Evolutionary conservation across 2,797 vertebrate species (phyloP), one percentile per base, ranked within the genome.

Genomic region (Lophius americanus): DNA sequence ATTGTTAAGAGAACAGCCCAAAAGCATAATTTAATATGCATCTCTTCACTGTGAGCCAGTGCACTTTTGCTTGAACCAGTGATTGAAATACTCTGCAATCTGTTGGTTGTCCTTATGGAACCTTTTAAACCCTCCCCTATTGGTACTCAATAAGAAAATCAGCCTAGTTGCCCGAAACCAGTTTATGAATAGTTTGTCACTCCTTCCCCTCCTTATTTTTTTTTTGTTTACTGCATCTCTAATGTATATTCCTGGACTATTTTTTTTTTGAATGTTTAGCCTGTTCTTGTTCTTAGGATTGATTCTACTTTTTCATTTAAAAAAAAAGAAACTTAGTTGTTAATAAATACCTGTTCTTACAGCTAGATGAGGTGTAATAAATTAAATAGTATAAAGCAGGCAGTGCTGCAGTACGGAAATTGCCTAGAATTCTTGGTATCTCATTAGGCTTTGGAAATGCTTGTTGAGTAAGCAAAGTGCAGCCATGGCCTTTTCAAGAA

Each of bases 401-500:
- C 13, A 60, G 47, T 67, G 39, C 67, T 75, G 68, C 63, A 68
- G 74, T 68, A 49, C 60, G 7, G 11, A 61, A 60, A 60, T 79
- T 75, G 55, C 68, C 54, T 53, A 47, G 70, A 82, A 38, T 72
- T 35, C 74, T 82, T 73, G 39, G 71, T 87, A 66, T 88, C 82
- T 79, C 77, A 80, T 64, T 76, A 71, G 78, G 75, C 77, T 82
- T 74, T 60, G 46, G 55, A 44, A 23, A 52, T 75, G 62, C 70
- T 61, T 65, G 53, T 70, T 55, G 69, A 56, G 61, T 59, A 54
- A 60, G 52, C 38, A 43, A 78, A 82, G 55, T 14, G 1, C 36
- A 74, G 83, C 86, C 90, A 92, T 90, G 87, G 85, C 78, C 75
- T 36, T 74, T 41, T 75, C 5, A 63, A 70, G 47, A 73, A 73